Conservation (phyloP, 2,888 invertebrate species). For the Agriopis marginaria region DNA sequence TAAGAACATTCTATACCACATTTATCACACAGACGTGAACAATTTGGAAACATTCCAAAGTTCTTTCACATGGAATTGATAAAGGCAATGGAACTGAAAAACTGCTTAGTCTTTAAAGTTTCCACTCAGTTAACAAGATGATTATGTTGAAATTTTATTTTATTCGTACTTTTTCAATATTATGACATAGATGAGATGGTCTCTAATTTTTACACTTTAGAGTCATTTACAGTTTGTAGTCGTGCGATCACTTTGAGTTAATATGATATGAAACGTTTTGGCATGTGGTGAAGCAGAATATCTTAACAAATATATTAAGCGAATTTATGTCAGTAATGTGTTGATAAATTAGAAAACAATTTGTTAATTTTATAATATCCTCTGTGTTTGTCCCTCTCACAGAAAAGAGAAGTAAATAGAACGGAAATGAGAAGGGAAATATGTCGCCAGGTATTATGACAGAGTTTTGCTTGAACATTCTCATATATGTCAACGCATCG, state of each 20-base stretch:
- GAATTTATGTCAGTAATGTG: too few species aligned
- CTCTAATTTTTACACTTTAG: constrained; percentile 11
- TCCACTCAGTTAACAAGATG: constrained; percentile 42
- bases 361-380: too few species aligned
- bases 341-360: too few species aligned
- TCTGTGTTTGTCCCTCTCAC: too few species aligned
- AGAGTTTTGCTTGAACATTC: too few species aligned
- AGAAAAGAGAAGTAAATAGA: too few species aligned
- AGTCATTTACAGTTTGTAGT: constrained; percentile 6
- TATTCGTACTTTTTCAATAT: constrained; percentile 2
- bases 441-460: too few species aligned
- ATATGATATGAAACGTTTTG: not conserved
- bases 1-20: constrained; percentile 56
- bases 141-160: constrained; percentile 30
- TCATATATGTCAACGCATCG: too few species aligned
- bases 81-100: constrained; percentile 47
- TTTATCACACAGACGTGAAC: constrained; percentile 66
- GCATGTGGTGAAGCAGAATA: not conserved
- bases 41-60: constrained; percentile 73
- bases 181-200: constrained; percentile 8
- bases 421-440: too few species aligned
- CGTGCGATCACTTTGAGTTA: not conserved
- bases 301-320: not conserved
- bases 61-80: constrained; percentile 56
- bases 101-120: constrained; percentile 46